These are phyloP conservation scores for Mionectes macconnelli DNA, from an alignment of 2,113 vertebrate species.

Conservation along the genomic window DNA sequence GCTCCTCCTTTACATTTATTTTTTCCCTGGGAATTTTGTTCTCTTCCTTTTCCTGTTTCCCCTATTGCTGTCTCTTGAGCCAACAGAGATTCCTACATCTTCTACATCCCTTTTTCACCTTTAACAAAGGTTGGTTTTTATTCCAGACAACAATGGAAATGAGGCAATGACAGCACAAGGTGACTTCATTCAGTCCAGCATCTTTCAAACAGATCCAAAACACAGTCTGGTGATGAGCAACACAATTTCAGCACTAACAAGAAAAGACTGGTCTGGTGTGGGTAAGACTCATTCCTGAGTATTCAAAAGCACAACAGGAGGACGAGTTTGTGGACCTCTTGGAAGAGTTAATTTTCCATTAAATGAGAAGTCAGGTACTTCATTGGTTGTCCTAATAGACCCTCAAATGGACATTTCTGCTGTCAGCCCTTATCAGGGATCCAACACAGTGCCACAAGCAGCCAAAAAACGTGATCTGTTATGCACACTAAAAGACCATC, in stretches of 20 bases:
- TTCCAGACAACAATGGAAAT: not conserved
- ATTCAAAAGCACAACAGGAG: not conserved
- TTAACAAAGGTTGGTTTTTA: not conserved
- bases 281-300: not conserved
- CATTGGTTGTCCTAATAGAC: not conserved
- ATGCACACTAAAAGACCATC: not conserved
- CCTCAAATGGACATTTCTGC: not conserved
- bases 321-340: not conserved
- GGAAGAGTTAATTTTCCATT: not conserved
- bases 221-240: not conserved
- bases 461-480: not conserved
- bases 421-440: not conserved
- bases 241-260: not conserved
- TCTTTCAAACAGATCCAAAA: not conserved
- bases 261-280: not conserved
- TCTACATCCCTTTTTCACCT: not conserved
- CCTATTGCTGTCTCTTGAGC: not conserved
- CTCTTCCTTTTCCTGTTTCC: constrained; percentile 11
- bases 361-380: not conserved
- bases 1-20: constrained; percentile 35
- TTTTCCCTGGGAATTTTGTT: constrained; percentile 13
- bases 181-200: not conserved
- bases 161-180: not conserved
- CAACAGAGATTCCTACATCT: not conserved
- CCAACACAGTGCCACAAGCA: not conserved